Conservation (phyloP, 2,113 vertebrate species). For the Clinocottus analis region DNA sequence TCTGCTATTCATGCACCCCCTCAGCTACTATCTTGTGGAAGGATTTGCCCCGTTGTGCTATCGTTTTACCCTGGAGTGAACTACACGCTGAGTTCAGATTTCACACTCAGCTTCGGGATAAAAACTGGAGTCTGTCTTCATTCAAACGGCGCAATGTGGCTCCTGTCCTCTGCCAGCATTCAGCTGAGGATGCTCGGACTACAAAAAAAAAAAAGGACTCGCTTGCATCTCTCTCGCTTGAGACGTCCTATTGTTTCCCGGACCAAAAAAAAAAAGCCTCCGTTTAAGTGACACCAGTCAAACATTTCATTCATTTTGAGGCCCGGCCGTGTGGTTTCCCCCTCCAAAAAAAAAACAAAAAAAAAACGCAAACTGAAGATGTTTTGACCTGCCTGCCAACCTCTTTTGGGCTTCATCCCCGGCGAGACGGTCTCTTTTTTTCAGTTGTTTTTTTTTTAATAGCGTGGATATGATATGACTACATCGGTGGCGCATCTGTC, state of each 20-base stretch:
- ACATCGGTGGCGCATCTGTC: conserved; percentile 40
- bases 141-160: conserved; percentile 47
- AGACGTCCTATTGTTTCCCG: conserved; percentile 29
- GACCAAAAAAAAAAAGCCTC: conserved; percentile 25
- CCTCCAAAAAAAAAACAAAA: background rate
- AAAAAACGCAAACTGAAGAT: conserved; percentile 27
- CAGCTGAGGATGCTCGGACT: conserved; percentile 50
- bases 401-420: conserved; percentile 36
- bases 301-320: conserved; percentile 43
- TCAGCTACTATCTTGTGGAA: conserved; percentile 4
- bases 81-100: conserved; percentile 47
- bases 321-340: conserved; percentile 49
- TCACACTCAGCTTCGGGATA: conserved; percentile 41
- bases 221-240: conserved; percentile 35
- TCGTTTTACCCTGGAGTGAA: conserved; percentile 42
- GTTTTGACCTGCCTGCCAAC: conserved; percentile 53
- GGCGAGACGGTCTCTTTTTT: conserved; percentile 8
- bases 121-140: conserved; percentile 18
- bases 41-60: conserved; percentile 33
- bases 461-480: conserved; percentile 14
- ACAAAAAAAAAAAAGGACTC: conserved; percentile 1
- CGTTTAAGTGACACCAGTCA: conserved; percentile 50
- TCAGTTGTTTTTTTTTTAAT: background rate
- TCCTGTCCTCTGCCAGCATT: conserved; percentile 11
- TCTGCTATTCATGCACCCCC: conserved; percentile 33